Evolutionary conservation across 2,888 invertebrate genomes (phyloP), one percentile per base, ranked within the genome.

Genomic region (Empis livida): DNA sequence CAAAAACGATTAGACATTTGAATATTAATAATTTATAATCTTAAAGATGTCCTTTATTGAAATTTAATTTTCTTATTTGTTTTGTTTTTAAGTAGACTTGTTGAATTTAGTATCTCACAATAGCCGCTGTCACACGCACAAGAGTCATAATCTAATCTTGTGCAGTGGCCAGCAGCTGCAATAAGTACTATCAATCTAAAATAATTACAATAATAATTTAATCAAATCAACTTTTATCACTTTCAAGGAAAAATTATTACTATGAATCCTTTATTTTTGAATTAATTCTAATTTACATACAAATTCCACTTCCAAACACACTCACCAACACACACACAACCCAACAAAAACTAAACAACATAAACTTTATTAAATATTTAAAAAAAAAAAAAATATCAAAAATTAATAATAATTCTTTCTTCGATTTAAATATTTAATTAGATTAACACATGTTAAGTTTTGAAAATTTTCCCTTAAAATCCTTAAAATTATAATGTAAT

Each of bases 41-140:
- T n/a, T n/a, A n/a, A n/a, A n/a, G n/a, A n/a, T n/a, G n/a, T 20
- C 20, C 20, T 20, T 20, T 5, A 20, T 20, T n/a, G n/a, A n/a
- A n/a, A n/a, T n/a, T 20, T 20, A 20, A 20, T 20, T 20, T 20
- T 20, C 3, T 5, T 20, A 5, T 20, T 5, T 20, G 6, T 20
- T 20, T 27, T 27, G 5, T 27, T 27, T 20, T 20, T 20, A 5
- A 5, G 20, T 3, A 5, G 6, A 8, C 5, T 27, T 35, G 35
- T n/a, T 35, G 35, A 35, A n/a, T n/a, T 35, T 13, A n/a, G 63
- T 59, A 55, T 62, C 80, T 85, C 84, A 89, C 85, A 85, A 91
- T 91, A 91, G 90, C 90, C 90, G 90, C 90, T 91, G 91, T 91
- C 90, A 91, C 91, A 91, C 91, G 91, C 91, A 91, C 91, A 91